phyloP scores from a whole-genome alignment of 2,888 invertebrate genomes.

The Barypeithes pellucidus region DNA sequence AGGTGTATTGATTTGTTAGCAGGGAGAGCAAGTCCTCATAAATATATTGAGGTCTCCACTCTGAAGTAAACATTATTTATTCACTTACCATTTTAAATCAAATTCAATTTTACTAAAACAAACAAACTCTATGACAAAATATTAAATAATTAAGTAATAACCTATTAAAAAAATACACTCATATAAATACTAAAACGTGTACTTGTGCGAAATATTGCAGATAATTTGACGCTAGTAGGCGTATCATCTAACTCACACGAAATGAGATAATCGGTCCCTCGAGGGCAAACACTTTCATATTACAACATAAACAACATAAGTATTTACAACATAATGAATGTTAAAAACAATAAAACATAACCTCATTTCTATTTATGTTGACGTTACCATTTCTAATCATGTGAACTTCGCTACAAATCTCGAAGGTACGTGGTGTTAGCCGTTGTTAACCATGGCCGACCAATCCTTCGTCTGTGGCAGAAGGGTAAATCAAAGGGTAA shows the following conservation, averaged over 20 bases:
- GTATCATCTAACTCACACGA: conserved; percentile 41
- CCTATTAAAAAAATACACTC: too few species aligned
- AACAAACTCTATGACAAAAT: not conserved
- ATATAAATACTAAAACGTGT: not conserved
- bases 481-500: too few species aligned
- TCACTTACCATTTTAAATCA: conserved; percentile 9
- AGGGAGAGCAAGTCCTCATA: too few species aligned
- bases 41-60: too few species aligned
- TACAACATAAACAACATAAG: conserved; percentile 35
- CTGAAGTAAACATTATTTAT: not conserved
- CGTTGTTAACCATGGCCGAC: too few species aligned
- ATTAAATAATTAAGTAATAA: not conserved
- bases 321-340: conserved; percentile 13
- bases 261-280: conserved; percentile 39
- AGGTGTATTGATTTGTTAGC: too few species aligned
- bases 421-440: not conserved
- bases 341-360: conserved; percentile 30
- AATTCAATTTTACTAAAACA: conserved; percentile 7
- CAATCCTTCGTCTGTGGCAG: too few species aligned
- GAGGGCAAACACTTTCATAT: conserved; percentile 48
- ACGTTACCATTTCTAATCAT: conserved; percentile 7
- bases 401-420: not conserved
- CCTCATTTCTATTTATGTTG: conserved; percentile 29
- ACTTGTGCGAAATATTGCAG: conserved; percentile 18
- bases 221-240: conserved; percentile 44